Evolutionary conservation across 2,888 invertebrate species (phyloP), one percentile per base, ranked within the genome.

Genomic region (Drosophila testacea): DNA sequence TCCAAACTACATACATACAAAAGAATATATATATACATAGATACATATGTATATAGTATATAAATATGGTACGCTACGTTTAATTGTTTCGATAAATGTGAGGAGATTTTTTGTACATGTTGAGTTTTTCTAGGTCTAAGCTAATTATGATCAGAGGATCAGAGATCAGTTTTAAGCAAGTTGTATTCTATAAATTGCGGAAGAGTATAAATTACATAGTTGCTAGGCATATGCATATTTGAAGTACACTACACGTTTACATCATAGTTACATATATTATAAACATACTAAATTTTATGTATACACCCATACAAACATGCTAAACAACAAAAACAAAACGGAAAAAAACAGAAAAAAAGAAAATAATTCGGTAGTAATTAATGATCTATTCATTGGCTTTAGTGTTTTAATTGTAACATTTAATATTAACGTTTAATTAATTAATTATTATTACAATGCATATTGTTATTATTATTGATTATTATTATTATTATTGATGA

Each of bases 331-430:
- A 27, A 47, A 39, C 39, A 44, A n/a, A 22, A 22, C 22, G 22
- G 27, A 9, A 36, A 48, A 67, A 39, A 39, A 51, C 16, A 47
- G 16, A 66, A 41, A 52, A 57, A 66, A 61, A 39, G 47, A 59
- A 41, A 69, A 28, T 36, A 56, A 65, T 71, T 79, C 70, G 69
- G 48, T 80, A 76, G 71, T 75, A 79, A 81, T 62, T 77, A 77
- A 73, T 85, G 83, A 86, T 86, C 81, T 81, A 88, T 84, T 88
- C 87, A 88, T 90, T 89, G 83, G 84, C 86, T 79, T 88, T 84
- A 90, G 83, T 88, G 88, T 88, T 90, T 83, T 89, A 90, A 86
- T 82, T 90, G 77, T 89, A 90, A 85, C 76, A 79, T 80, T 86
- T 85, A 56, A 56, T 44, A 27, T 56, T 56, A 56, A 56, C 36